Conservation (phyloP, 2,888 invertebrate species). For the Coelinius sp. region DNA sequence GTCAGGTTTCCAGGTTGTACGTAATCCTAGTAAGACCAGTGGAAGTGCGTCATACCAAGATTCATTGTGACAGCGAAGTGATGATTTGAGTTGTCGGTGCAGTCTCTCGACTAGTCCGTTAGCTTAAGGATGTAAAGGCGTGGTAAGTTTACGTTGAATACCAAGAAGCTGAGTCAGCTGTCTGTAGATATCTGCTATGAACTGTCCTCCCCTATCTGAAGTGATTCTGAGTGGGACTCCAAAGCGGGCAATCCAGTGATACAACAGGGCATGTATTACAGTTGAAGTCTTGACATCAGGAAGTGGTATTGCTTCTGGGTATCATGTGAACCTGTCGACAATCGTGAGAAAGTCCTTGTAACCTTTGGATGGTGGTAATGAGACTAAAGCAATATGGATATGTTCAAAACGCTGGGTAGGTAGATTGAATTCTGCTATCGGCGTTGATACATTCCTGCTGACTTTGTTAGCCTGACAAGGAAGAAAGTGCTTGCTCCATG, state of each 20-base stretch:
- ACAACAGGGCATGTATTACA: slow-evolving; percentile 18
- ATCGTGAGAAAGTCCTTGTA: slow-evolving; percentile 61
- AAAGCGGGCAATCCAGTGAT: slow-evolving; percentile 25
- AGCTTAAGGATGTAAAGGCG: not conserved
- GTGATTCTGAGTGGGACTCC: too few species aligned
- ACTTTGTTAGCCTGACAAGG: not conserved
- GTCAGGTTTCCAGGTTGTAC: slow-evolving; percentile 54
- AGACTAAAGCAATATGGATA: not conserved
- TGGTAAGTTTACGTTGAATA: not conserved
- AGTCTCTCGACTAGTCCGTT: slow-evolving; percentile 46
- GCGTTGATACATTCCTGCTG: not conserved
- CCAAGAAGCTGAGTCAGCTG: not conserved
- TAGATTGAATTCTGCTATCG: not conserved
- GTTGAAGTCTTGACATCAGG: slow-evolving; percentile 40
- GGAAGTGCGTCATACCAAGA: slow-evolving; percentile 52
- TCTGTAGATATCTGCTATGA: not conserved
- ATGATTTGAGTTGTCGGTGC: slow-evolving; percentile 44
- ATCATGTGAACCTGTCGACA: slow-evolving; percentile 55
- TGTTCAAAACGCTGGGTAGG: not conserved
- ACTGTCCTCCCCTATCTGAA: slow-evolving; percentile 29
- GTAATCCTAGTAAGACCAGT: slow-evolving; percentile 49
- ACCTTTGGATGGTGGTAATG: slow-evolving; percentile 44
- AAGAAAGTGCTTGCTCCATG: not conserved
- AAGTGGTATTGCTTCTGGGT: slow-evolving; percentile 51
- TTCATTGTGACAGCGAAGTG: slow-evolving; percentile 46